phyloP scores from a whole-genome alignment of 2,888 invertebrate genomes.

The Tetrapedia diversipes region DNA sequence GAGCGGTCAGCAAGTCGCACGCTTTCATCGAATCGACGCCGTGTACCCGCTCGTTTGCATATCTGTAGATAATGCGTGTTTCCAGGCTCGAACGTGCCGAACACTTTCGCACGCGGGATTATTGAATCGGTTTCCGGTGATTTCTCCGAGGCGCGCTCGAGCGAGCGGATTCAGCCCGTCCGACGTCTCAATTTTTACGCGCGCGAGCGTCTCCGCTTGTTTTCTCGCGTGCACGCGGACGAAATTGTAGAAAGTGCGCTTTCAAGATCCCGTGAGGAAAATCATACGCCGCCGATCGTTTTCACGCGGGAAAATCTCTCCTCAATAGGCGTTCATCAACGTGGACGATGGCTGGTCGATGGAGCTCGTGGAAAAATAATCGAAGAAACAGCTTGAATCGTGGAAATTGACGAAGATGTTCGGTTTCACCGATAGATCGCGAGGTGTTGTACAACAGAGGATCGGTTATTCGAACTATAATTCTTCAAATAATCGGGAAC shows the following conservation, averaged over 20 bases:
- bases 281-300: conserved; percentile 18
- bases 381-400: background rate
- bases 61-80: conserved; percentile 60
- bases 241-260: conserved; percentile 41
- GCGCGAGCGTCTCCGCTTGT: conserved; percentile 27
- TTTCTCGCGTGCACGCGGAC: conserved; percentile 25
- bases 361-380: background rate
- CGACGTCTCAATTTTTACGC: conserved; percentile 46
- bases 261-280: conserved; percentile 40
- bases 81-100: conserved; percentile 44
- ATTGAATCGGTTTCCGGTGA: conserved; percentile 50
- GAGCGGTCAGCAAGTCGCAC: conserved; percentile 51
- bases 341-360: background rate
- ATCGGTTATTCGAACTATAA: no score
- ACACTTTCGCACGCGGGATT: conserved; percentile 51
- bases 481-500: no score
- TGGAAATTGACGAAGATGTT: background rate
- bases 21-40: conserved; percentile 63
- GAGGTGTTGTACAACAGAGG: no score
- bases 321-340: background rate
- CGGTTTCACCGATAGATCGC: background rate
- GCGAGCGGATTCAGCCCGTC: conserved; percentile 25
- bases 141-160: conserved; percentile 52
- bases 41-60: conserved; percentile 59
- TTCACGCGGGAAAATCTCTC: conserved; percentile 26